These are phyloP conservation scores for Sarcophaga variegata DNA, from an alignment of 2,888 invertebrate species.

Conservation along the genomic window DNA sequence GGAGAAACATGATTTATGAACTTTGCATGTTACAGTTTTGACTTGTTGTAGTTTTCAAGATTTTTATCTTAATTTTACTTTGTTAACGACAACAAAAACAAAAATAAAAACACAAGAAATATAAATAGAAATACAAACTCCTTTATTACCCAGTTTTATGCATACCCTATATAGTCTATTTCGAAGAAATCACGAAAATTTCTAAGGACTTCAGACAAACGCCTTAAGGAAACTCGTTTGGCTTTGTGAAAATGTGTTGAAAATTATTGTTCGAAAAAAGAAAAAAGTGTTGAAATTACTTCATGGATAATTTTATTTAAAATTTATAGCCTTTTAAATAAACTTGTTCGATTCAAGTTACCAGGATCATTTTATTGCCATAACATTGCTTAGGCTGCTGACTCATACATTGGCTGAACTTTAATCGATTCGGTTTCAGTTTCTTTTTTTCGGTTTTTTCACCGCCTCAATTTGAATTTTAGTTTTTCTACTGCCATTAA, in stretches of 20 bases:
- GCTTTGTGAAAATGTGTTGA: slow-evolving; percentile 22
- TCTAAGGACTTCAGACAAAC: slow-evolving; percentile 23
- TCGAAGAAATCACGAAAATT: not conserved
- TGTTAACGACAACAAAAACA: not conserved
- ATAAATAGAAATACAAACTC: not conserved
- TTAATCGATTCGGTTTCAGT: too few relatives aligned
- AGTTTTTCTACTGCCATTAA: not conserved
- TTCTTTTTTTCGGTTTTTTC: not conserved
- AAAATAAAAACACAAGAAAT: not conserved
- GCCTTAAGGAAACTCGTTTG: slow-evolving; percentile 40
- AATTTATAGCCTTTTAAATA: slow-evolving; percentile 39
- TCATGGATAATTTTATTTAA: not conserved
- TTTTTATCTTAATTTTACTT: slow-evolving; percentile 7
- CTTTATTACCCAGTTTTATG: not conserved
- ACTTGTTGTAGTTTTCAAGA: slow-evolving; percentile 10
- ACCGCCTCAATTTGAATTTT: not conserved
- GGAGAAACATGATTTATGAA: slow-evolving; percentile 54
- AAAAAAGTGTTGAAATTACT: slow-evolving; percentile 13
- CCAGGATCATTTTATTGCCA: not conserved
- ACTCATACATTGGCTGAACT: not conserved
- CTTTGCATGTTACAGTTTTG: slow-evolving; percentile 40
- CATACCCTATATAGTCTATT: not conserved
- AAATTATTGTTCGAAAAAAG: slow-evolving; percentile 12
- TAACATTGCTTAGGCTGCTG: not conserved
- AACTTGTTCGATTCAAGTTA: not conserved